A percentile compares a stretch with the other conserved stretches of the same genome.
phyloP scores from a whole-genome alignment of 2,888 invertebrate species.

The Peribatodes rhomboidaria region DNA sequence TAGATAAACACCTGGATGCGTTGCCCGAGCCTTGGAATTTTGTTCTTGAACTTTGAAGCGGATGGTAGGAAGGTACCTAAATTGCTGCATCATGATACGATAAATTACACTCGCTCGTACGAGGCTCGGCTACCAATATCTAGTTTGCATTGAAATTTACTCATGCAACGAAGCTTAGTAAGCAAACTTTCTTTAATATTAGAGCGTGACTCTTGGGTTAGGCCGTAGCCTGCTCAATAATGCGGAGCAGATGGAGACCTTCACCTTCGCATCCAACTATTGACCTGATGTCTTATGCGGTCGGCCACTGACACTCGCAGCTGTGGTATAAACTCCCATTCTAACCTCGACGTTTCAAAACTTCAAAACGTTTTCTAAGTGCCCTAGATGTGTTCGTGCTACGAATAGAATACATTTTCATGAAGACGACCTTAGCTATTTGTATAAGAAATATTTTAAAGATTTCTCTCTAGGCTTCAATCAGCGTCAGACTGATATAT shows the following conservation, averaged over 20 bases:
- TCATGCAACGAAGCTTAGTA: conserved; percentile 12
- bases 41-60: conserved; percentile 21
- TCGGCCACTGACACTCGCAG: conserved; percentile 14
- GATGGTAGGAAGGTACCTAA: conserved; percentile 15
- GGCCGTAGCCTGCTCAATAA: conserved; percentile 14
- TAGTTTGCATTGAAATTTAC: conserved; percentile 24
- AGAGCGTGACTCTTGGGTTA: conserved; percentile 18
- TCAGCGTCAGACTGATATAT: conserved; percentile 27
- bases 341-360: background rate
- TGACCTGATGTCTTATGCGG: conserved; percentile 7
- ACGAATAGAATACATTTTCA: background rate
- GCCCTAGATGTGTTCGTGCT: background rate
- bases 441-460: conserved; percentile 2
- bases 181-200: conserved; percentile 19
- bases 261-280: conserved; percentile 22
- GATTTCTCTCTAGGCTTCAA: conserved; percentile 8
- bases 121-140: conserved; percentile 15
- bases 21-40: conserved; percentile 23
- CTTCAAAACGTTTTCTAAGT: conserved; percentile 13
- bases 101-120: conserved; percentile 16
- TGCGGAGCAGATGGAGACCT: conserved; percentile 10
- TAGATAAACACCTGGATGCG: conserved; percentile 22
- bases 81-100: conserved; percentile 26
- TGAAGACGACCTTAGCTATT: background rate
- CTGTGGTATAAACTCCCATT: conserved; percentile 3